Evolutionary conservation across 2,113 vertebrate genomes (phyloP).

Genomic region (Triplophysa rosa): DNA sequence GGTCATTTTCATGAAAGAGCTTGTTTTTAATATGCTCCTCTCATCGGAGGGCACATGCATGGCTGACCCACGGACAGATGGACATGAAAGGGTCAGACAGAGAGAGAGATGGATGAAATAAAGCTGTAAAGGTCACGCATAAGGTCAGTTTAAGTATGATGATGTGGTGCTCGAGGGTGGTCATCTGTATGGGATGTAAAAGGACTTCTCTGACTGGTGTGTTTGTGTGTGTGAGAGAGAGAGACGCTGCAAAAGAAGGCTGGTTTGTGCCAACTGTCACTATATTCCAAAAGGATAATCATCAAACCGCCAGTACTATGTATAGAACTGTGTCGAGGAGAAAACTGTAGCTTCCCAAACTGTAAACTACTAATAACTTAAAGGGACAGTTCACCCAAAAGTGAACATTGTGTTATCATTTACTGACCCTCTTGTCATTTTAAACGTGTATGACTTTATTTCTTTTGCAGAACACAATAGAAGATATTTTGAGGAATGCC

Average conservation of each 20-base stretch:
- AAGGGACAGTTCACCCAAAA: too few species aligned
- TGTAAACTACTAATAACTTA: too few species aligned
- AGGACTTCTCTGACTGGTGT: neutral
- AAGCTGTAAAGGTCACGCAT: slow-evolving; percentile 29
- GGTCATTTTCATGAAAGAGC: slow-evolving; percentile 15
- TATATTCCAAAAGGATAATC: neutral
- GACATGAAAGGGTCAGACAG: slow-evolving; percentile 16
- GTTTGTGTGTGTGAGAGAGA: neutral
- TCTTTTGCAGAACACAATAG: too few species aligned
- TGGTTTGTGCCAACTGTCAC: slow-evolving; percentile 27
- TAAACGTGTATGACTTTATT: too few species aligned
- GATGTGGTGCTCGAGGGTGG: slow-evolving; percentile 32
- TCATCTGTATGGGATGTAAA: slow-evolving; percentile 17
- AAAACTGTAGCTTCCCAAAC: neutral
- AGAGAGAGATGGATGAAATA: neutral
- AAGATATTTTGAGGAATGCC: too few species aligned
- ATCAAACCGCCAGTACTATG: neutral
- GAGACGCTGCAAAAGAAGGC: slow-evolving; percentile 10
- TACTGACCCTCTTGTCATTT: too few species aligned
- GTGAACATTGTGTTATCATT: too few species aligned
- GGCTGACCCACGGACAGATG: neutral
- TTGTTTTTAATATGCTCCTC: slow-evolving; percentile 11
- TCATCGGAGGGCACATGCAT: slow-evolving; percentile 20
- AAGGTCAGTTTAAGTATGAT: slow-evolving; percentile 38
- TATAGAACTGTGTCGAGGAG: neutral